A percentile compares a stretch with the other conserved stretches of the same genome.
Evolutionary conservation across 2,888 invertebrate species (phyloP).

Genomic region (Drosophila quinaria): DNA sequence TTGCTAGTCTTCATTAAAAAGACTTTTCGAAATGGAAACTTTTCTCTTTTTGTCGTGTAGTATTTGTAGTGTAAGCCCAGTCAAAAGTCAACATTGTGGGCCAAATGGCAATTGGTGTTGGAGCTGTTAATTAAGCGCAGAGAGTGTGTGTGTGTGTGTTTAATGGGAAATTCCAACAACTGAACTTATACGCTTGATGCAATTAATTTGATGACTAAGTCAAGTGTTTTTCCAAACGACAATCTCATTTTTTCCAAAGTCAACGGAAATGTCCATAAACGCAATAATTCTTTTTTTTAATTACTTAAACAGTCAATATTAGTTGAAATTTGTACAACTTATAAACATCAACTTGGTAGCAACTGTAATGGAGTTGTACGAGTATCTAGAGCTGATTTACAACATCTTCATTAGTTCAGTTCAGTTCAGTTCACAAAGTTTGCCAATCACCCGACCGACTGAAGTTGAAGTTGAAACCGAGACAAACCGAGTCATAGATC

Average conservation of each 20-base stretch:
- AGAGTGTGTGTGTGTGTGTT: constrained; percentile 4
- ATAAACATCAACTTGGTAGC: background rate
- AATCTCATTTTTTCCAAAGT: background rate
- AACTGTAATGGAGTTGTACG: constrained; percentile 9
- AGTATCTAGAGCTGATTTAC: constrained; percentile 17
- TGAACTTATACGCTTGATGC: constrained; percentile 11
- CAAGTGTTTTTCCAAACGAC: constrained; percentile 7
- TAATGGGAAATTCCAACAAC: constrained; percentile 20
- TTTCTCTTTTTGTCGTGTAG: constrained; percentile 42
- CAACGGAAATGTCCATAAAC: constrained; percentile 4
- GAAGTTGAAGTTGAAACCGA: background rate
- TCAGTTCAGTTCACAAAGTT: constrained; percentile 17
- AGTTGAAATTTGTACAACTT: constrained; percentile 1
- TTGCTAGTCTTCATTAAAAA: constrained; percentile 69
- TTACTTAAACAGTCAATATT: constrained; percentile 1
- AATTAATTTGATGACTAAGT: constrained; percentile 12
- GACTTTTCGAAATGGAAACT: constrained; percentile 39
- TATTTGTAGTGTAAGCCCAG: constrained; percentile 29
- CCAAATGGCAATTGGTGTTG: constrained; percentile 37
- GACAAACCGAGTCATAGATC: constrained; percentile 53
- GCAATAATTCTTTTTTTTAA: background rate
- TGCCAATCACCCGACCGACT: constrained; percentile 45
- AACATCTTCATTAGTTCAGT: constrained; percentile 48
- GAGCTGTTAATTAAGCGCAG: constrained; percentile 37
- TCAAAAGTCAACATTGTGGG: constrained; percentile 42